Evolutionary conservation across 2,113 vertebrate genomes (phyloP).

Genomic region (Brachyistius frenatus): DNA sequence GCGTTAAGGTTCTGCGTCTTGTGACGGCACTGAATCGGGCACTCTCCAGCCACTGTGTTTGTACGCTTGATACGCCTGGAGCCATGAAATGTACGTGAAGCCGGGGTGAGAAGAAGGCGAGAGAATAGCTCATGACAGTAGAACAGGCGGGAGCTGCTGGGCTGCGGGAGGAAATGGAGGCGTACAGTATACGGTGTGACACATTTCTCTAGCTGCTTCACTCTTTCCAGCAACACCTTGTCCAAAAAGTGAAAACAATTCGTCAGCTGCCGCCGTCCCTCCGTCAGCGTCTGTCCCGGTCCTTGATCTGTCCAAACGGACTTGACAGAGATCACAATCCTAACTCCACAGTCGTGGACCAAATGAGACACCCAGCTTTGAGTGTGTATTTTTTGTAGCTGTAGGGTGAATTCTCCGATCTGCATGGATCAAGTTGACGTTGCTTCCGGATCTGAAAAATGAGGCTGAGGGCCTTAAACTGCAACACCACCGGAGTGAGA

Average conservation of each 20-base stretch:
- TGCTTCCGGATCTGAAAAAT: too few relatives aligned
- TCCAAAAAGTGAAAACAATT: background rate
- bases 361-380: background rate
- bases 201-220: conserved; percentile 1
- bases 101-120: background rate
- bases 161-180: background rate
- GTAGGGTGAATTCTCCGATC: background rate
- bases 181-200: conserved; percentile 5
- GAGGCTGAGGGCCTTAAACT: too few relatives aligned
- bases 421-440: background rate
- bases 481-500: too few relatives aligned
- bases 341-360: background rate
- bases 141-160: background rate
- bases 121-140: conserved; percentile 17
- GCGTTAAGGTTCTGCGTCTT: background rate
- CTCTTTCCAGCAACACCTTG: conserved; percentile 27
- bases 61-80: background rate
- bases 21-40: background rate
- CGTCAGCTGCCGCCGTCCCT: background rate
- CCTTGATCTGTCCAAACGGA: conserved; percentile 1
- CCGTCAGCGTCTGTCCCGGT: background rate
- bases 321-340: background rate
- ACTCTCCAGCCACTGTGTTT: background rate
- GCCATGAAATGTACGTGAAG: conserved; percentile 8
- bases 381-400: background rate